Conservation (phyloP, 92 coral and sea anemone genomes). For the Umimayanthus kanabou region DNA sequence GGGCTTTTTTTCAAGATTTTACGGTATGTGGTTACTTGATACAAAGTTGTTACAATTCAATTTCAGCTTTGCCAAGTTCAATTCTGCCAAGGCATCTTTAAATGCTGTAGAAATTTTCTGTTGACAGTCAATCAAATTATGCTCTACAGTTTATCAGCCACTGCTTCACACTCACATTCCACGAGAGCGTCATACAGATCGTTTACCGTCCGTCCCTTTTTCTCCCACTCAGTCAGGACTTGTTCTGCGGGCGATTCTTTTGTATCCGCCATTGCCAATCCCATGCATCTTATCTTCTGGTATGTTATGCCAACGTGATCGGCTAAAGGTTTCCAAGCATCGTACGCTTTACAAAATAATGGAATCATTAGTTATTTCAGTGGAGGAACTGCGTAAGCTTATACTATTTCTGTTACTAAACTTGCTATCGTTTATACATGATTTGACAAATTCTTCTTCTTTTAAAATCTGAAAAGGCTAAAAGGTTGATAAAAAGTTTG, state of each 20-base stretch:
- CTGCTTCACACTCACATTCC: background rate
- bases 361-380: background rate
- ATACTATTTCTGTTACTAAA: no score
- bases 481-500: no score
- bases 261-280: background rate
- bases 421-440: no score
- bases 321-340: background rate
- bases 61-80: no score
- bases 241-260: background rate
- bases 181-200: slow-evolving; percentile 12
- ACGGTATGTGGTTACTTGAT: no score
- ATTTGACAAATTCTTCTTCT: no score
- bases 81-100: no score
- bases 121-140: background rate
- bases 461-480: no score
- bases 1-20: no score
- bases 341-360: background rate
- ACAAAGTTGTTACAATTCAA: no score
- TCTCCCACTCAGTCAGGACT: slow-evolving; percentile 8
- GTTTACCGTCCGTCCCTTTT: background rate
- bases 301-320: background rate
- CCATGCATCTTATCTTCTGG: background rate
- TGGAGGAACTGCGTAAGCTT: no score
- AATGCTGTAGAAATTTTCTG: background rate
- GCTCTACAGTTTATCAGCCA: slow-evolving; percentile 25